Conservation (phyloP, 2,113 vertebrate species). For the Forbesichthys papilliferus region DNA sequence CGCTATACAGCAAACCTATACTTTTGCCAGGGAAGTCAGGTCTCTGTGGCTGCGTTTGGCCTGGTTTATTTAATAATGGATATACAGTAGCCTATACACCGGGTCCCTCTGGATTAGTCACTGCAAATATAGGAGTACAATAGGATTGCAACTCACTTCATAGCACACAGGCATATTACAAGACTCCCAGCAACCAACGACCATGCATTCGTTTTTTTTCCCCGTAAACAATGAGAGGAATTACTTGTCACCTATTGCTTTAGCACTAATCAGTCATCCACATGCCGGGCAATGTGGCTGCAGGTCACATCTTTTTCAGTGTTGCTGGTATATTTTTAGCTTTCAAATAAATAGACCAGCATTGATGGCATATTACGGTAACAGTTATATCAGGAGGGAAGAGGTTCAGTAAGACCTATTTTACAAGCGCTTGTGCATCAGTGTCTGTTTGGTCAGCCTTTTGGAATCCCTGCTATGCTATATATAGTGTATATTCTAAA, state of each 20-base stretch:
- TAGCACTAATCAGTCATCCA: not conserved
- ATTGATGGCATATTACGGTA: too few relatives aligned
- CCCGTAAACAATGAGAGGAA: too few relatives aligned
- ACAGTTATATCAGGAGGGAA: too few relatives aligned
- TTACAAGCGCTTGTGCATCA: too few relatives aligned
- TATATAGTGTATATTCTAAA: too few relatives aligned
- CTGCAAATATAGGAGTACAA: not conserved
- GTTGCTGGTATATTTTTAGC: too few relatives aligned
- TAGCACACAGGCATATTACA: too few relatives aligned
- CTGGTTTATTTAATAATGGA: slow-evolving; percentile 20
- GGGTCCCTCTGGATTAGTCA: not conserved
- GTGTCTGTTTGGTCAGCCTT: too few relatives aligned
- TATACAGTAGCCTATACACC: slow-evolving; percentile 13
- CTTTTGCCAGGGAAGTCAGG: slow-evolving; percentile 2
- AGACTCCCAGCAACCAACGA: not conserved
- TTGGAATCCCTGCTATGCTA: too few relatives aligned
- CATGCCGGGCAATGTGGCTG: not conserved
- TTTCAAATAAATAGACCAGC: too few relatives aligned
- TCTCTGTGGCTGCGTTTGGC: slow-evolving; percentile 16
- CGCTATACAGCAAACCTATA: too few relatives aligned
- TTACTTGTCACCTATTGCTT: not conserved
- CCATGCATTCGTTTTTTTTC: not conserved
- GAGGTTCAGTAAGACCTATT: too few relatives aligned
- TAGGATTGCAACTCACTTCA: slow-evolving; percentile 6
- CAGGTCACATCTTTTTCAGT: not conserved